A percentile compares a stretch with the other conserved stretches of the same genome.
phyloP scores from a whole-genome alignment of 1,140 invertebrate genomes.

The Pseudomyrmex gracilis region DNA sequence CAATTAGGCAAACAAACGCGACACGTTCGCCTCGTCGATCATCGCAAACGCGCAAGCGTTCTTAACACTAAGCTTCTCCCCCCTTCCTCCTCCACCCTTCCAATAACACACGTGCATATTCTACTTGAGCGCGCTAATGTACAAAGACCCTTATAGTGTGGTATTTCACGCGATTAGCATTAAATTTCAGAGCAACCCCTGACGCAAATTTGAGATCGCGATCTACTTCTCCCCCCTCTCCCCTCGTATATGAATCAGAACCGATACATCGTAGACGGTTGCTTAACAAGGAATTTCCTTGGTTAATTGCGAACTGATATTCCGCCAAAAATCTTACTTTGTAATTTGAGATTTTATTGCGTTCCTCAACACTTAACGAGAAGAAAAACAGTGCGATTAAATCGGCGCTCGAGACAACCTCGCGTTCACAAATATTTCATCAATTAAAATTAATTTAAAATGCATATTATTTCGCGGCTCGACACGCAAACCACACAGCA shows the following conservation, averaged over 20 bases:
- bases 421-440: no score
- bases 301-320: no score
- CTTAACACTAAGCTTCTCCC: constrained; percentile 4
- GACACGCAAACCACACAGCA: not conserved
- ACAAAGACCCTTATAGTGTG: not conserved
- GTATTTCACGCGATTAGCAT: constrained; percentile 20
- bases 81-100: no score
- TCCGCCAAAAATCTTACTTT: not conserved
- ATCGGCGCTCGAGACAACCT: not conserved
- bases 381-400: not conserved
- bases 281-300: not conserved
- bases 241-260: not conserved
- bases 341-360: not conserved
- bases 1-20: constrained; percentile 47
- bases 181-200: not conserved
- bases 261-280: not conserved
- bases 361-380: not conserved
- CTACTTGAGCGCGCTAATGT: constrained; percentile 15
- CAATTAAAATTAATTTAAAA: constrained; percentile 16
- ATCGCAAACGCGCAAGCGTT: not conserved
- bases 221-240: no score
- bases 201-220: not conserved
- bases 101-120: not conserved
- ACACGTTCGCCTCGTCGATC: constrained; percentile 49
- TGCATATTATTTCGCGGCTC: not conserved